Base-by-base conservation (phyloP, 2,113 vertebrate species). In the Puffinus mauretanicus region DNA sequence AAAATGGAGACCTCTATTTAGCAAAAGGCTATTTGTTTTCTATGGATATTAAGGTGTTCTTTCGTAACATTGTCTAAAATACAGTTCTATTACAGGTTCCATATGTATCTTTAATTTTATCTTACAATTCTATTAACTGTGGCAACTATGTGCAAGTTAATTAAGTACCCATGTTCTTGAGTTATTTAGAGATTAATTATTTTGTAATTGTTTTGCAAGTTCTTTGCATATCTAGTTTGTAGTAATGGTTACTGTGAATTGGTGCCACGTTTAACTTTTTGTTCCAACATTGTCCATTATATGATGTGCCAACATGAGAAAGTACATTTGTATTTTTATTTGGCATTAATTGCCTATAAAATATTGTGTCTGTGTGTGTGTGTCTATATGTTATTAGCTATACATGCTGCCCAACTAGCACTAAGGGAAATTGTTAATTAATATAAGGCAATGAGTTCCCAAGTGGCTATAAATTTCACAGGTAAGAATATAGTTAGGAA, bases 141-240 rank as follows among this genome's bases (percentile, higher is more conserved):
- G 38, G 13, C 46, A 72, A 51, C 27, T 90, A 25, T 60, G n/a
- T 81, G 29, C 40, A 77, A 73, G 65, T 91, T 86, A 90, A 86
- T 73, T 94, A 93, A 94, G 42, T 93, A 66, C 16, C 29, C 29
- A 47, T 60, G 61, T 93, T 86, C 88, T 90, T 83, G 44, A 91
- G 94, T 95, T 96, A 71, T 91, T 95, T 80, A 81, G 52, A 95
- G 30, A 81, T 86, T 90, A 89, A 77, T 96, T 88, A 49, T 82
- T 96, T 84, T 88, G 57, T 87, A 77, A 84, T 82, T 82, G 55
- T 88, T 97, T 95, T 92, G 36, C 72, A 87, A 84, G 24, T 82
- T 80, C 46, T 83, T 70, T 83, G 69, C 60, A 7, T 91, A 44
- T 44, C 32, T 83, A 60, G 77, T 26, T 88, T 96, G 92, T 86